phyloP scores from a whole-genome alignment of 2,113 vertebrate genomes.

The Laticauda laticaudata region DNA sequence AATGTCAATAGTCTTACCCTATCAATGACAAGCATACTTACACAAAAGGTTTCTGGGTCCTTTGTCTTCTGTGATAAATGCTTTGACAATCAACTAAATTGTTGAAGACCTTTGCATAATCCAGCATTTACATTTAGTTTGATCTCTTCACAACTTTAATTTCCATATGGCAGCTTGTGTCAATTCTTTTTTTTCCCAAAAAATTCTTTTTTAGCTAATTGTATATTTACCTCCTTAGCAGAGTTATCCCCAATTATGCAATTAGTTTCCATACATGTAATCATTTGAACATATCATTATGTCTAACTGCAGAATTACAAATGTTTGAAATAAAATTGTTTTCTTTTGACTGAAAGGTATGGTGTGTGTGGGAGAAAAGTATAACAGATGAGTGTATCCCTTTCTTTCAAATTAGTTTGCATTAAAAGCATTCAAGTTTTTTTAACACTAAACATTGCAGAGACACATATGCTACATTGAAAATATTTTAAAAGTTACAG shows the following conservation, averaged over 20 bases:
- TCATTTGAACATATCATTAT: constrained; percentile 68
- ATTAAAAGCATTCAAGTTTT: accelerated
- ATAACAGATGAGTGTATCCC: background rate
- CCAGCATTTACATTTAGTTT: background rate
- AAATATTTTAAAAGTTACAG: background rate
- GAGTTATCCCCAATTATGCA: constrained; percentile 63
- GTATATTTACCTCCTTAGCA: constrained; percentile 61
- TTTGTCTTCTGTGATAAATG: background rate
- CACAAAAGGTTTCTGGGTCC: background rate
- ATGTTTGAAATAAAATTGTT: constrained; percentile 61
- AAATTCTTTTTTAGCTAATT: constrained; percentile 44
- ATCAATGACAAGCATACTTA: background rate
- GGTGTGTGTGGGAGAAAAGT: too few relatives aligned
- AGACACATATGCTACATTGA: too few relatives aligned
- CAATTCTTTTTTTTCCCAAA: constrained; percentile 45
- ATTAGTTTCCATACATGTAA: constrained; percentile 67
- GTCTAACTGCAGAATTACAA: constrained; percentile 61
- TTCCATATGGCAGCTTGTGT: constrained; percentile 22
- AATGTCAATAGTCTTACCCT: background rate
- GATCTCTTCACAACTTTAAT: background rate
- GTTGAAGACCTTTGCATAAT: background rate
- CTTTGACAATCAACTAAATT: background rate
- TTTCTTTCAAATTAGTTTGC: accelerated
- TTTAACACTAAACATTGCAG: accelerated
- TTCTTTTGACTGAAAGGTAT: constrained; percentile 56